Conservation (phyloP, 2,888 invertebrate species). For the Melipona beecheii region DNA sequence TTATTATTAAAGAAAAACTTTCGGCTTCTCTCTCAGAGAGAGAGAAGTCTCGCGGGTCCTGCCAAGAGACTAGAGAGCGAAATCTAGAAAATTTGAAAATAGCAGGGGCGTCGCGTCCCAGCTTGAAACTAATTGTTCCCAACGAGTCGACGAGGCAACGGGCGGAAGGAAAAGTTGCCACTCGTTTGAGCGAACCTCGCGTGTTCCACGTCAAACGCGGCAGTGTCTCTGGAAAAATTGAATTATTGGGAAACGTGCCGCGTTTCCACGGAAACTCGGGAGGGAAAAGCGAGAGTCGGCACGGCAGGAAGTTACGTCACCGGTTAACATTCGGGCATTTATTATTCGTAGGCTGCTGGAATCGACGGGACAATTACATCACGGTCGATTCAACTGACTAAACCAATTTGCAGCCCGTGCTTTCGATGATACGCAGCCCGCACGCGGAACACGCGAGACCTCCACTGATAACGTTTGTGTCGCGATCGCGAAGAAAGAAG, state of each 20-base stretch:
- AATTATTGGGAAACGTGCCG: conserved; percentile 57
- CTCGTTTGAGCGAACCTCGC: background rate
- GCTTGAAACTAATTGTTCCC: background rate
- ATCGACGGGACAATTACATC: conserved; percentile 31
- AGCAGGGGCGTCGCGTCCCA: background rate
- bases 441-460: too few species aligned
- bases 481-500: too few species aligned
- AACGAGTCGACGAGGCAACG: background rate
- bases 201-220: conserved; percentile 24
- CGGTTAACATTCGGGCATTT: conserved; percentile 32
- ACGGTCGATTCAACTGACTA: conserved; percentile 20
- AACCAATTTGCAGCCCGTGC: conserved; percentile 17
- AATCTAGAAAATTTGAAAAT: background rate
- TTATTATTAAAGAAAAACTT: too few species aligned
- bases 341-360: conserved; percentile 20
- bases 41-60: too few species aligned
- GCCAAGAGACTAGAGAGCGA: background rate
- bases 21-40: too few species aligned
- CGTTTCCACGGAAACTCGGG: conserved; percentile 13
- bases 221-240: conserved; percentile 45
- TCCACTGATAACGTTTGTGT: too few species aligned
- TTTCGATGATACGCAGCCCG: too few species aligned
- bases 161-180: background rate
- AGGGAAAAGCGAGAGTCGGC: background rate
- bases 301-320: conserved; percentile 32